Evolutionary conservation across 1,140 invertebrate species (phyloP).

Genomic region (Scaptomyza pallida): DNA sequence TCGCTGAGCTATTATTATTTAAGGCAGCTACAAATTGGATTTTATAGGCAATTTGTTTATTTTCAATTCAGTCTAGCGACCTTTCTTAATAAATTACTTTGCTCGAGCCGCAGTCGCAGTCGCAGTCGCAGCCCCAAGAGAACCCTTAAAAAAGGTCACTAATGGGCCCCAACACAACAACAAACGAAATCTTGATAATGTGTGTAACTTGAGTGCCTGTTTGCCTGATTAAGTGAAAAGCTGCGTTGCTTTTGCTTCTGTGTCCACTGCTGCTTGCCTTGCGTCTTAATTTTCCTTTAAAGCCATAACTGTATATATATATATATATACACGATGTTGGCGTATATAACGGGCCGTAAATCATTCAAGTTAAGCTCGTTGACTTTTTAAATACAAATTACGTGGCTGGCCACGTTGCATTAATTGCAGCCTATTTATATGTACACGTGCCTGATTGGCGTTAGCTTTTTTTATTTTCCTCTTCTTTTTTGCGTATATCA

Average conservation of each 20-base stretch:
- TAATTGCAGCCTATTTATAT: slow-evolving; percentile 63
- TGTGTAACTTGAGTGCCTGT: slow-evolving; percentile 35
- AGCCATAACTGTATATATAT: slow-evolving; percentile 7
- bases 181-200: slow-evolving; percentile 35
- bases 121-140: background rate
- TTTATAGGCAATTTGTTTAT: slow-evolving; percentile 75
- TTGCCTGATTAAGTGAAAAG: slow-evolving; percentile 25
- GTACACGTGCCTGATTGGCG: slow-evolving; percentile 19
- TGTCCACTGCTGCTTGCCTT: background rate
- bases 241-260: background rate
- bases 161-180: slow-evolving; percentile 13
- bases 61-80: slow-evolving; percentile 62
- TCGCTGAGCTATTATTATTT: slow-evolving; percentile 61
- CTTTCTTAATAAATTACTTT: slow-evolving; percentile 59
- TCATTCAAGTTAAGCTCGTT: slow-evolving; percentile 60
- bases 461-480: slow-evolving; percentile 5
- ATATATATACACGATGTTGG: slow-evolving; percentile 50
- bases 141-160: slow-evolving; percentile 39
- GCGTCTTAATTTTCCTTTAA: background rate
- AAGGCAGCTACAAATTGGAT: slow-evolving; percentile 65
- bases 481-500: slow-evolving; percentile 29
- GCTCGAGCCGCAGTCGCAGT: background rate
- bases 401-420: slow-evolving; percentile 37
- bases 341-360: slow-evolving; percentile 63
- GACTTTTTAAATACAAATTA: slow-evolving; percentile 63